Percentiles rank a stretch among this genome's conserved stretches.
phyloP scores from a whole-genome alignment of 2,797 vertebrate species.

The Pseudocheirus occidentalis region DNA sequence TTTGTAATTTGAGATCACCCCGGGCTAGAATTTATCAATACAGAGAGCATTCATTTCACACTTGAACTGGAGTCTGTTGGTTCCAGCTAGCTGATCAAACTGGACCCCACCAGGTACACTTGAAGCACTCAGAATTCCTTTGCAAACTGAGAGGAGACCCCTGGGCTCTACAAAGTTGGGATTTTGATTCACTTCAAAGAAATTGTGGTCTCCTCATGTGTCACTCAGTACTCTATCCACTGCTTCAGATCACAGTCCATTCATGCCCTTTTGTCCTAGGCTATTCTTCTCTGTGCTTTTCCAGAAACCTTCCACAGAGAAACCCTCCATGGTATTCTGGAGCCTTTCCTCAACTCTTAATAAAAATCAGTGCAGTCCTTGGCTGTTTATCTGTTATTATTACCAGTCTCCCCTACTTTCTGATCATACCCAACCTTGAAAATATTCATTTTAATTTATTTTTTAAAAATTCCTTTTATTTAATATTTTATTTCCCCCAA shows the following conservation, averaged over 20 bases:
- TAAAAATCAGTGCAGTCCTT: not conserved
- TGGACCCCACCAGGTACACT: not conserved
- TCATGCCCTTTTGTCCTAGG: not conserved
- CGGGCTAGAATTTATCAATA: not conserved
- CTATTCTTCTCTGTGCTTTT: not conserved
- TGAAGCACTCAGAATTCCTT: not conserved
- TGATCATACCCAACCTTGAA: not conserved
- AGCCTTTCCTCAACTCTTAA: not conserved
- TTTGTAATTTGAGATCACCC: constrained; percentile 16
- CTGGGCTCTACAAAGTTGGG: not conserved
- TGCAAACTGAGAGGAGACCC: not conserved
- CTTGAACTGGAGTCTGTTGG: not conserved
- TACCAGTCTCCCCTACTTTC: not conserved
- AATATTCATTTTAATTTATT: not conserved
- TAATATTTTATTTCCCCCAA: not conserved
- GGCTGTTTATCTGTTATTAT: not conserved
- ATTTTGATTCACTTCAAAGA: not conserved
- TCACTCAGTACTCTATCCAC: not conserved
- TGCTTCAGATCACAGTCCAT: not conserved
- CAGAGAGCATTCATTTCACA: not conserved
- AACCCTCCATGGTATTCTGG: not conserved
- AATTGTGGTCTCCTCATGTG: not conserved
- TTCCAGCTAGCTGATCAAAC: not conserved
- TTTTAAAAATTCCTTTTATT: not conserved
- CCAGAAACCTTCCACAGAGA: not conserved